A percentile compares a stretch with the other conserved stretches of the same genome.
phyloP scores from a whole-genome alignment of 2,113 vertebrate genomes.

The Anser brachyrhynchus region DNA sequence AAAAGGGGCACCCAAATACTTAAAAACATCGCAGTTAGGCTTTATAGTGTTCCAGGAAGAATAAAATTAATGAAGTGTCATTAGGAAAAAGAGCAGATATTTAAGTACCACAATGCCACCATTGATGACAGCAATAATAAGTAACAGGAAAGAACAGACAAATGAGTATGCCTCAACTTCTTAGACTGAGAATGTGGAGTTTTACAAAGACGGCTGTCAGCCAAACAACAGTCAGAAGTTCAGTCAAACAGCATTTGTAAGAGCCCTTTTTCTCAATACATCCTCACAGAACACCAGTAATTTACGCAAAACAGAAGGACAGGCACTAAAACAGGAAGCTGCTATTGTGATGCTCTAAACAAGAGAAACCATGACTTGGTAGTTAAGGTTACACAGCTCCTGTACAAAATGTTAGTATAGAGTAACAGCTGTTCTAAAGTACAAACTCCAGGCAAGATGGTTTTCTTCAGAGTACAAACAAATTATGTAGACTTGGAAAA shows the following conservation, averaged over 20 bases:
- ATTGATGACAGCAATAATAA: not conserved
- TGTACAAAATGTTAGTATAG: not conserved
- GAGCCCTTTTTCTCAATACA: not conserved
- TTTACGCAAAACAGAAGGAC: not conserved
- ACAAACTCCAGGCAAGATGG: not conserved
- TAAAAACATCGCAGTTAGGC: not conserved
- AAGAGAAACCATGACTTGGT: not conserved
- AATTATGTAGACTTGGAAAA: not conserved
- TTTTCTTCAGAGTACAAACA: not conserved
- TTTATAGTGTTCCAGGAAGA: not conserved
- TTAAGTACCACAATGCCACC: not conserved
- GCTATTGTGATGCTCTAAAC: not conserved
- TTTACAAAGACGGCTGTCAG: not conserved
- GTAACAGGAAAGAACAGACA: not conserved
- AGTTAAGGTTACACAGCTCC: not conserved
- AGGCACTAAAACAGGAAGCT: not conserved
- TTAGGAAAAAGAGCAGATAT: not conserved
- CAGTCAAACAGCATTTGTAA: not conserved
- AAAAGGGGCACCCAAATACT: not conserved
- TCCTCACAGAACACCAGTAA: fast-evolving
- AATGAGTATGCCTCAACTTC: not conserved
- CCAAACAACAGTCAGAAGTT: not conserved
- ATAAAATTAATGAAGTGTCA: not conserved
- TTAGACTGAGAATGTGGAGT: not conserved
- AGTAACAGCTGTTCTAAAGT: not conserved